A percentile compares a stretch with the other conserved stretches of the same genome.
These are phyloP conservation scores for Heliconius hermathena DNA, from an alignment of 1,140 invertebrate genomes.

Conservation along the genomic window DNA sequence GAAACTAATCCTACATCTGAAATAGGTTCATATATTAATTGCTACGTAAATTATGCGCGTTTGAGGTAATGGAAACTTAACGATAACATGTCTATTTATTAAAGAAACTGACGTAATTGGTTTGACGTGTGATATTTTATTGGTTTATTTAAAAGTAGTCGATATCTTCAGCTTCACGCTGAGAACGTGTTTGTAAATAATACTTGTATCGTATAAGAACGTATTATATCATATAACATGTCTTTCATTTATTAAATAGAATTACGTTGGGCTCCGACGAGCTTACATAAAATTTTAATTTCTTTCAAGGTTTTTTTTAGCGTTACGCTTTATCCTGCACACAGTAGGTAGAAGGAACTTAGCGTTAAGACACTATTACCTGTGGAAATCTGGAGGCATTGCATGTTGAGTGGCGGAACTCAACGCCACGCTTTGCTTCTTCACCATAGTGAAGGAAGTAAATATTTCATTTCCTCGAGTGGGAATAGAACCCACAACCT, in stretches of 20 bases:
- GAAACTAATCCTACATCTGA: constrained; percentile 29
- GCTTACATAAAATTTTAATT: constrained; percentile 8
- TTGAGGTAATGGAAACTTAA: constrained; percentile 26
- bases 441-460: too few species aligned
- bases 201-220: neutral
- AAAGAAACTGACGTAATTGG: constrained; percentile 3
- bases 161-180: neutral
- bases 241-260: neutral
- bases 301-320: neutral
- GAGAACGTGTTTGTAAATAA: constrained; percentile 12
- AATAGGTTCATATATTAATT: constrained; percentile 29
- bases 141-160: constrained; percentile 5
- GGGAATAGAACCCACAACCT: too few species aligned
- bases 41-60: constrained; percentile 27
- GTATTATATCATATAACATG: constrained; percentile 6
- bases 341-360: too few species aligned
- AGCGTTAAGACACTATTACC: too few species aligned
- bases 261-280: neutral
- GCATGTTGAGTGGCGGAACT: too few species aligned
- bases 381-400: too few species aligned
- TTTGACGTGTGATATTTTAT: constrained; percentile 5
- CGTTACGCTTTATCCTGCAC: too few species aligned
- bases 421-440: too few species aligned
- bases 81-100: constrained; percentile 18
- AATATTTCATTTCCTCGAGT: too few species aligned